Percentiles rank a stretch among this genome's conserved stretches.
These are phyloP conservation scores for Leucosticte australis DNA, from an alignment of 2,113 vertebrate species.

Conservation along the genomic window DNA sequence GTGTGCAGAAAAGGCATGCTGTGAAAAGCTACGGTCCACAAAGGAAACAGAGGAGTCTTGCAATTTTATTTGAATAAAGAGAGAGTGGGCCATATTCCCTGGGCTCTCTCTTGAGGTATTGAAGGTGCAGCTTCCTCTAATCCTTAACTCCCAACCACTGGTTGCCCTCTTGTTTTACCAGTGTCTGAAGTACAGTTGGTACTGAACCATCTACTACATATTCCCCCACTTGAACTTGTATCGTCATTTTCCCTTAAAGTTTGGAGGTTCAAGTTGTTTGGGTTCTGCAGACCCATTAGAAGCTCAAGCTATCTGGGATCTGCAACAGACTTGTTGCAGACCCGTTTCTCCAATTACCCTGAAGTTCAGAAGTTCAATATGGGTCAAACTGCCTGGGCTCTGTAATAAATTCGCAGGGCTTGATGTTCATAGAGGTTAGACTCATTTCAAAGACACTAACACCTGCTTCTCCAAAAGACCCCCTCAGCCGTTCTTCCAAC, in stretches of 20 bases:
- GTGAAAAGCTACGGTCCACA: not conserved
- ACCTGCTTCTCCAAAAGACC: not conserved
- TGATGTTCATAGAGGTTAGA: not conserved
- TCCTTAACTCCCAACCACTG: not conserved
- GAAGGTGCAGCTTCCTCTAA: not conserved
- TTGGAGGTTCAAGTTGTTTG: not conserved
- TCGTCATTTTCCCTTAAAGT: not conserved
- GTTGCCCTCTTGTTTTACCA: not conserved
- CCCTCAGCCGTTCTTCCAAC: not conserved
- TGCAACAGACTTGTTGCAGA: not conserved
- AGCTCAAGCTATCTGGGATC: not conserved
- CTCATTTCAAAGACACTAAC: not conserved
- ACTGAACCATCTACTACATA: not conserved
- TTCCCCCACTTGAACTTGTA: not conserved
- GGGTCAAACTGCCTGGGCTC: not conserved
- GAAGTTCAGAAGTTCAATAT: not conserved
- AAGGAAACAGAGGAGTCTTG: not conserved
- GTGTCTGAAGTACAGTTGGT: not conserved
- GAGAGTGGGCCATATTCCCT: not conserved
- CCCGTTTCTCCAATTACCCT: not conserved
- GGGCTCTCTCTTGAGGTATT: not conserved
- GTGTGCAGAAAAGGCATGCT: accelerated
- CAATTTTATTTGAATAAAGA: not conserved
- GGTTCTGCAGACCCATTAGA: not conserved
- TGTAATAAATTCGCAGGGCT: not conserved